Conservation (phyloP, 2,113 vertebrate genomes). For the Nycticryphes semicollaris region DNA sequence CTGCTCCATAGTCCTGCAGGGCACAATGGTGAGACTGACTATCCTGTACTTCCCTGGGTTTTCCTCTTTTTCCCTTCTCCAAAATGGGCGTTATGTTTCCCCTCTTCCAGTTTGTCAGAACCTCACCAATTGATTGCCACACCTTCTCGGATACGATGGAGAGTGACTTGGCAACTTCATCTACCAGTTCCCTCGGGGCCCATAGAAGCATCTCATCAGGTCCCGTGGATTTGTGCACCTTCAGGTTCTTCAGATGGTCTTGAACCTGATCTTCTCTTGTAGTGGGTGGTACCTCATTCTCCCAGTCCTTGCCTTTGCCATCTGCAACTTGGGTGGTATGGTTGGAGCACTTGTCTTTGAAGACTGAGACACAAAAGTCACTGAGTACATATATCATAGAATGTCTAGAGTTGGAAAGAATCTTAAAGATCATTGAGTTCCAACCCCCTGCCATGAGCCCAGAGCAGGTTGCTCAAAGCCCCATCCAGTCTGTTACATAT, state of each 20-base stretch:
- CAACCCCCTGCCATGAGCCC: too few species aligned
- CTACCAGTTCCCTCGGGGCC: not conserved
- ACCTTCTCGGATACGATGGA: not conserved
- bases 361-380: not conserved
- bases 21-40: not conserved
- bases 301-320: not conserved
- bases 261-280: not conserved
- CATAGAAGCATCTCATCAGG: not conserved
- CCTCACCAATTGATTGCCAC: not conserved
- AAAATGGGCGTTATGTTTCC: not conserved
- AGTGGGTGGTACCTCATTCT: not conserved
- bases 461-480: too few species aligned
- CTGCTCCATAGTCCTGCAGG: not conserved
- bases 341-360: not conserved
- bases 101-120: not conserved
- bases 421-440: too few species aligned
- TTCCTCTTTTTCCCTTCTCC: not conserved
- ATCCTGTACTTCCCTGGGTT: not conserved
- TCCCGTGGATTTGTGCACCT: not conserved
- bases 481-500: too few species aligned
- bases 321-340: not conserved
- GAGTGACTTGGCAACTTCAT: not conserved
- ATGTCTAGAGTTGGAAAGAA: too few species aligned
- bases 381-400: not conserved
- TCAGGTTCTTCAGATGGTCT: not conserved